These are phyloP conservation scores for Orchesellides sinensis DNA, from an alignment of 2,888 invertebrate species.

Conservation along the genomic window DNA sequence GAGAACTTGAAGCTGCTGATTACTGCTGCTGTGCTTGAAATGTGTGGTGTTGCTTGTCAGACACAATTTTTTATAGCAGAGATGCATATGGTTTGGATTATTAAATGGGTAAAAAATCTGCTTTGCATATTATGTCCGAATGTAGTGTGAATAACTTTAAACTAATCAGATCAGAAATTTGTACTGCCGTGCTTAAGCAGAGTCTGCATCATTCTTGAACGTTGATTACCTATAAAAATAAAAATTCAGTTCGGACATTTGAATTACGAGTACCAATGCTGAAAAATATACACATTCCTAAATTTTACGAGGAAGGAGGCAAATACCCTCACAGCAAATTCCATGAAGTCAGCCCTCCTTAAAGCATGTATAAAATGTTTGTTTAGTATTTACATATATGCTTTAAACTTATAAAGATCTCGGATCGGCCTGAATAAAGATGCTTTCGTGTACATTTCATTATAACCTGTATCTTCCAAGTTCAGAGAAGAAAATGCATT, in stretches of 20 bases:
- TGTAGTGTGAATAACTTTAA: constrained; percentile 6
- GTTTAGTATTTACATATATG: background rate
- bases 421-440: too few species aligned
- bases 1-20: constrained; percentile 13
- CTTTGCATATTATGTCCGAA: background rate
- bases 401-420: too few species aligned
- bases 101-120: background rate
- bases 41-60: background rate
- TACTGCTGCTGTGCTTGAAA: background rate
- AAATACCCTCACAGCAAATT: constrained; percentile 48
- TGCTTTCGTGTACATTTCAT: too few species aligned
- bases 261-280: background rate
- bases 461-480: background rate
- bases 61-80: background rate
- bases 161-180: constrained; percentile 46
- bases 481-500: too few species aligned
- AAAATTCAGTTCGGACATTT: too few species aligned
- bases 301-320: constrained; percentile 55
- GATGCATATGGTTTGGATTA: background rate
- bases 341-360: background rate
- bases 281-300: constrained; percentile 13
- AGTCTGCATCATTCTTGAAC: too few species aligned
- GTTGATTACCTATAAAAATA: too few species aligned
- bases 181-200: background rate
- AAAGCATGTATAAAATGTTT: background rate